Evolutionary conservation across 92 coral and sea anemone species (phyloP).

Genomic region (Palythoa heliodiscus): DNA sequence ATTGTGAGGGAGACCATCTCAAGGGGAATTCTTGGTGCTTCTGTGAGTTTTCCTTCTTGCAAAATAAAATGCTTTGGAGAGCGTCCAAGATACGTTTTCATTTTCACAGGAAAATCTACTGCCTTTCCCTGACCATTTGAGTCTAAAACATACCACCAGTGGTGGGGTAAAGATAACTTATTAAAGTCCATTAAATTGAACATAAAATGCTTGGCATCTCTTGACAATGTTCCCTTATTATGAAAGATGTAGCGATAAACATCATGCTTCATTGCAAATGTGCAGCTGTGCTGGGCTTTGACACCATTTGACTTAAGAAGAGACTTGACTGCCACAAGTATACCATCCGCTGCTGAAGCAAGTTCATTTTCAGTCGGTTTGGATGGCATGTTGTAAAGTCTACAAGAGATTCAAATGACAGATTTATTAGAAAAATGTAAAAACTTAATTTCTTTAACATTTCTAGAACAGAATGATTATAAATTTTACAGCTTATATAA

Average conservation of each 20-base stretch:
- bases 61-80: conserved; percentile 44
- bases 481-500: not conserved
- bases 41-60: conserved; percentile 13
- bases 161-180: conserved; percentile 26
- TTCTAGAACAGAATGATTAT: not conserved
- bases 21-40: conserved; percentile 39
- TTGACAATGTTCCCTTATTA: conserved; percentile 14
- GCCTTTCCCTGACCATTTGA: conserved; percentile 18
- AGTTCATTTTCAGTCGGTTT: conserved; percentile 21
- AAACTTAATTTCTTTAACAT: conserved; percentile 40
- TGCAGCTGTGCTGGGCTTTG: conserved; percentile 4
- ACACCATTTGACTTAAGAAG: conserved; percentile 26
- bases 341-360: conserved; percentile 4
- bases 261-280: conserved; percentile 24
- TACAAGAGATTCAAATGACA: not conserved
- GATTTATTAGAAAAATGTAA: conserved; percentile 8
- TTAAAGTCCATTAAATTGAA: conserved; percentile 31
- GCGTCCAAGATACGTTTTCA: conserved; percentile 31
- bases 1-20: conserved; percentile 40
- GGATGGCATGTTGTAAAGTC: conserved; percentile 19
- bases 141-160: conserved; percentile 46
- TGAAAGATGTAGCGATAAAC: conserved; percentile 9
- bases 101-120: conserved; percentile 37
- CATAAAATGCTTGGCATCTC: conserved; percentile 14
- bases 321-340: conserved; percentile 15